Base-by-base conservation (phyloP, 35 echinoderm and acorn worm species). In the Strongylocentrotus purpuratus region DNA sequence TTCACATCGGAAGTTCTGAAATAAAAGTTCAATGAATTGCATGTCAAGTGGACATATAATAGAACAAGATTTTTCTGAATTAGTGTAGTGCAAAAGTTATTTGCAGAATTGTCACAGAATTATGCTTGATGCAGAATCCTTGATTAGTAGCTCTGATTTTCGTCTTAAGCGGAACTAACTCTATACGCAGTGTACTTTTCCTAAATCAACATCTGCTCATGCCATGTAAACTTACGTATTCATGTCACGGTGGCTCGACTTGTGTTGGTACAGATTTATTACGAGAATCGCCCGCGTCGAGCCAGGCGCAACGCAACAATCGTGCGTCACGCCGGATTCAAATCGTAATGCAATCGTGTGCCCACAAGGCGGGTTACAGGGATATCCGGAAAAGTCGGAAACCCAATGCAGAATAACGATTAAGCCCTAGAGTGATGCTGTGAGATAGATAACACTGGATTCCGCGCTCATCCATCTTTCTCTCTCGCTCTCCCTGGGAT, bases 341-440 rank as follows among this genome's bases (percentile, higher is more conserved):
- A 89, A 89, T 89, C 45, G 87, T 89, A 89, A 89, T 89, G 87
- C 45, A 89, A 89, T 89, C 87, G 87, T 46, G 87, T 33, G 33
- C 87, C 87, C 87, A 45, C 20, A 18, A 46, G 87, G 87, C n/a
- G 31, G 33, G 87, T 89, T 89, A 89, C 87, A 31, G 87, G 87
- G 87, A 89, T 89, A 46, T 89, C 87, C 87, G 87, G 87, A 89
- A 89, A 89, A 89, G 87, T 89, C 87, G 87, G 87, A 89, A 89
- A 89, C 45, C 33, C 87, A 46, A 89, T 89, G 87, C 87, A 89
- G 45, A 89, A 89, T 89, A 89, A 89, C 87, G 87, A 89, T 89
- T 89, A 89, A 46, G 87, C 87, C 87, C 45, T 17, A 46, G 45
- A 89, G 87, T 33, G 87, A 33, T 45, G 87, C 87, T 89, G 31